Evolutionary conservation across 2,797 vertebrate species (phyloP), one percentile per base, ranked within the genome.

Genomic region (Dromococcyx pavoninus): DNA sequence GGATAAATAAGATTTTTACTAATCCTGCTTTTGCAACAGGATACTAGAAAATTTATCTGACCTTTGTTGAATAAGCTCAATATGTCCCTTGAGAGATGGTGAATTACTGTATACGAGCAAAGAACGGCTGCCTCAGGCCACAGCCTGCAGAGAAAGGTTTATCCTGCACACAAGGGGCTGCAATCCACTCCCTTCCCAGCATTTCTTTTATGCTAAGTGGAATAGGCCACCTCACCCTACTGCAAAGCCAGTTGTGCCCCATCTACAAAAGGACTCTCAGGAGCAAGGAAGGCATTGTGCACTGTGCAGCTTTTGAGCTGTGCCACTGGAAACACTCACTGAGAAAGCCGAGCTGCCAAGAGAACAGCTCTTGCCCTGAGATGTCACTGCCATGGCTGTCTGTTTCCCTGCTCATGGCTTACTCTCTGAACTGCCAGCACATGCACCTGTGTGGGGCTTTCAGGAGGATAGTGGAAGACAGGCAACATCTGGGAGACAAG

Each of bases 41-140:
- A 88, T 93, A 90, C 88, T 79, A 94, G 91, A 94, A 93, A 95
- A 96, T 95, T 94, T 90, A 93, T 91, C 91, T 97, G 95, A 96
- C 91, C 86, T 96, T 94, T 93, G 86, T 95, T 94, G 94, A 96
- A 95, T 87, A 96, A 96, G 79, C 94, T 96, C 91, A 95, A 78
- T 67, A 28, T 37, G 48, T 86, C 95, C 89, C 94, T 67, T 64
- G 89, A 84, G 95, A 88, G 64, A 79, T 7, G 25, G 56, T 64
- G 73, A 96, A 95, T 94, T 95, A 93, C 91, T 84, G 53, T 70
- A 71, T 86, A 27, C 3, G 8, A 88, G 85, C 79, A 93, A 82
- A 90, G 76, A 92, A 88, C 39, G 77, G 33, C 74, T 86, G 86
- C 67, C 88, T 64, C 33, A 1, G 76, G 87, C 85, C 77, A 65